Percentiles rank a stretch among this genome's conserved stretches.
Evolutionary conservation across 1,140 invertebrate genomes (phyloP).

Genomic region (Zaprionus kolodkinae): DNA sequence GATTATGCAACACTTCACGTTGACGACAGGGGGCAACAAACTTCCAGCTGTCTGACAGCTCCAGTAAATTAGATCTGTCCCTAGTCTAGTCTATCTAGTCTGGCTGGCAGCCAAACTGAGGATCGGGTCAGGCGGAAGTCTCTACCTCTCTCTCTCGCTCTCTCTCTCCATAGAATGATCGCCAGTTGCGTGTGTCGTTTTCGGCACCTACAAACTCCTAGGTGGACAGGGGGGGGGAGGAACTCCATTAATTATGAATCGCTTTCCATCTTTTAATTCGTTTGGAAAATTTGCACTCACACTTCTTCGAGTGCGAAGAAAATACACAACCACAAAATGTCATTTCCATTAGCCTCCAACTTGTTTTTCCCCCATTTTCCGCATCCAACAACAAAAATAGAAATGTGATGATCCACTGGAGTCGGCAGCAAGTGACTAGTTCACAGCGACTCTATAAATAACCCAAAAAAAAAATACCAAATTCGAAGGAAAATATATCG

Average conservation of each 20-base stretch:
- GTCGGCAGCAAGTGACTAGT: conserved; percentile 26
- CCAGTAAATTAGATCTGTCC: conserved; percentile 55
- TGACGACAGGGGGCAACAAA: conserved; percentile 50
- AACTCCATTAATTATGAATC: conserved; percentile 74
- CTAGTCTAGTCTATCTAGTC: conserved; percentile 20
- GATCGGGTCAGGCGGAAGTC: conserved; percentile 38
- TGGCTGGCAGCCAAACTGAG: conserved; percentile 45
- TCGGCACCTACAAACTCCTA: conserved; percentile 56
- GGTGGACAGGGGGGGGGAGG: neutral
- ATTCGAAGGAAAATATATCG: conserved; percentile 57
- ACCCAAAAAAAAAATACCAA: conserved; percentile 2
- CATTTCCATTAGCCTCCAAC: conserved; percentile 72
- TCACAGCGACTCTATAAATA: conserved; percentile 27
- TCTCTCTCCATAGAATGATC: conserved; percentile 2
- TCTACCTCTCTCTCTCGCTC: too few species aligned
- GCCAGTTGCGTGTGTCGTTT: conserved; percentile 67
- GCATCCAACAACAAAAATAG: conserved; percentile 24
- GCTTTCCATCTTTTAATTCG: conserved; percentile 36
- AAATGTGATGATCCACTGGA: conserved; percentile 12
- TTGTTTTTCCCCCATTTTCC: conserved; percentile 18
- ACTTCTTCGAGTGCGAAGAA: conserved; percentile 39
- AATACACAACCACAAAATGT: conserved; percentile 63
- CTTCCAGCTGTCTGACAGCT: conserved; percentile 35
- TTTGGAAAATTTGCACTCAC: conserved; percentile 59
- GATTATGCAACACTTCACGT: conserved; percentile 60